Evolutionary conservation across 2,797 vertebrate genomes (phyloP).

Genomic region (Holocentrus rufus): DNA sequence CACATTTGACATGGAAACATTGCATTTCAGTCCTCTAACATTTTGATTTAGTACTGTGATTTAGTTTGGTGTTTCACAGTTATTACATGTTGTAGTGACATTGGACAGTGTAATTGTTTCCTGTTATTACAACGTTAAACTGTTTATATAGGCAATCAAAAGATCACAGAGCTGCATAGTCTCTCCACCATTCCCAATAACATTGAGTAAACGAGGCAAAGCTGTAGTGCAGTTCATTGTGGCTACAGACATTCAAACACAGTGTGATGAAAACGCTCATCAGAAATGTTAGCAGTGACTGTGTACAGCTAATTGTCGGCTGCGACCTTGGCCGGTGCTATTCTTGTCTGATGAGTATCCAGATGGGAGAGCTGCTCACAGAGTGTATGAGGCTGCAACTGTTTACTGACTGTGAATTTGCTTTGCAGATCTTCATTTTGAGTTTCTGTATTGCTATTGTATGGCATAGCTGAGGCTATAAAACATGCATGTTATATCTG

Average conservation of each 20-base stretch:
- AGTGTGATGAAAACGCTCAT: slow-evolving; percentile 7
- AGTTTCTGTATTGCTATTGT: not conserved
- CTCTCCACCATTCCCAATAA: not conserved
- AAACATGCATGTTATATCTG: not conserved
- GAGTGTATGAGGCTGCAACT: not conserved
- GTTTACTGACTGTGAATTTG: slow-evolving; percentile 1
- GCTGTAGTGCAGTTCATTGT: not conserved
- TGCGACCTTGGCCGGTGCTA: slow-evolving; percentile 29
- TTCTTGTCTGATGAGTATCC: slow-evolving; percentile 26
- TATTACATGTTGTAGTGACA: not conserved
- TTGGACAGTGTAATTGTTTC: too few relatives aligned
- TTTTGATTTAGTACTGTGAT: not conserved
- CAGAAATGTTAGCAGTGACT: not conserved
- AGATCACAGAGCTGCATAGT: not conserved
- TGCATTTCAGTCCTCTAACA: not conserved
- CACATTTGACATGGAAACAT: not conserved
- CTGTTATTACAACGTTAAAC: not conserved
- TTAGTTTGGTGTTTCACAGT: not conserved
- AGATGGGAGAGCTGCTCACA: not conserved
- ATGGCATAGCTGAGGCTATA: not conserved
- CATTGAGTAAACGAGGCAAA: not conserved
- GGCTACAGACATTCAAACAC: not conserved
- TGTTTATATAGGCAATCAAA: not conserved
- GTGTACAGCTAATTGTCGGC: slow-evolving; percentile 4
- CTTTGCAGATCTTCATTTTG: slow-evolving; percentile 1